Evolutionary conservation across 1,140 invertebrate species (phyloP), one percentile per base, ranked within the genome.

Genomic region (Gonatopus flavifemur): DNA sequence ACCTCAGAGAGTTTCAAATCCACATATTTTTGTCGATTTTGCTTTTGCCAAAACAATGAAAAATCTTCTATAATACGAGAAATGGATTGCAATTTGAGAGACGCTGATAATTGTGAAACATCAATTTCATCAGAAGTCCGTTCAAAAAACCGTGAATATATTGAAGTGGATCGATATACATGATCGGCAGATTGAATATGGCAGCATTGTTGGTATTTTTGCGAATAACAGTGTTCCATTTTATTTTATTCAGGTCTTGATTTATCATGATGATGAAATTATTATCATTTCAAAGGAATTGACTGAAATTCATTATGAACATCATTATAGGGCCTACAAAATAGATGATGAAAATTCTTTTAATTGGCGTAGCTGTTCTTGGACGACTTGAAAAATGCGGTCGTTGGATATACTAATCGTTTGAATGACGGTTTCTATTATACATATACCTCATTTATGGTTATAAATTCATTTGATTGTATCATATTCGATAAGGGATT

Each of bases 11-110:
- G 57, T 48, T 72, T 74, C 43, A 46, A 47, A 16, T 50, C 54
- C 13, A 66, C 42, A 55, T 39, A 36, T n/a, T n/a, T n/a, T n/a
- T n/a, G n/a, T n/a, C n/a, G n/a, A n/a, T n/a, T n/a, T n/a, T n/a
- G n/a, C n/a, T 67, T 55, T 43, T 72, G 67, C 49, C 42, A 61
- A 15, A 62, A 67, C 52, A 70, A 64, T 52, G 41, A 62, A 18
- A 43, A 31, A 35, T 49, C 63, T 31, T 28, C 16, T 9, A 46
- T 49, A 20, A 50, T 52, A 8, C 22, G 55, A 31, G 52, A 53
- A 49, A 35, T 47, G 40, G 15, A 57, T 25, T 63, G 55, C 25
- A 18, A 46, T 3, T 56, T 61, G 13, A 45, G 67, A 21, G 19
- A 46, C 16, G 43, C 20, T 33, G 5, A 53, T 42, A 59, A 59